phyloP scores from a whole-genome alignment of 2,888 invertebrate genomes.

The Drosophila kambysellisi region DNA sequence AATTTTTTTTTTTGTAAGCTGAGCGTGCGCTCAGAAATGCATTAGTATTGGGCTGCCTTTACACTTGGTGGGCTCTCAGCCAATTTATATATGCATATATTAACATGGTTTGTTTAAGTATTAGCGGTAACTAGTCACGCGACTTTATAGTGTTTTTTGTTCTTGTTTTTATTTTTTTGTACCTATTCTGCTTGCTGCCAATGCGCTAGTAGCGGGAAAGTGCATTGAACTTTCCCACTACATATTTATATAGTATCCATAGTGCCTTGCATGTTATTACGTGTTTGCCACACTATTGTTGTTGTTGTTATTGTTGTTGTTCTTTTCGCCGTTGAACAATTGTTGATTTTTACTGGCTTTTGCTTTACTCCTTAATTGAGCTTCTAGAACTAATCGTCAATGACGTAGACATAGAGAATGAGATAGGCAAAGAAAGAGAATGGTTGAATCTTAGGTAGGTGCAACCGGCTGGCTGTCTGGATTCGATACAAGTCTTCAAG shows the following conservation, averaged over 20 bases:
- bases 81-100: constrained; percentile 11
- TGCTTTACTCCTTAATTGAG: constrained; percentile 58
- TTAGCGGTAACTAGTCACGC: constrained; percentile 59
- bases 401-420: constrained; percentile 15
- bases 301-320: background rate
- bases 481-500: constrained; percentile 18
- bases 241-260: constrained; percentile 23
- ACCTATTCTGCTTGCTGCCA: constrained; percentile 14
- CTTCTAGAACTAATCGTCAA: constrained; percentile 45
- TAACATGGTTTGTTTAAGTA: constrained; percentile 34
- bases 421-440: constrained; percentile 19
- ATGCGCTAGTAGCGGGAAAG: constrained; percentile 56
- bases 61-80: constrained; percentile 8
- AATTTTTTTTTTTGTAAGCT: constrained; percentile 4
- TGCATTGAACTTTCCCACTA: constrained; percentile 54
- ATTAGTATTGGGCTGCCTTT: constrained; percentile 20
- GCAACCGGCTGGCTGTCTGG: constrained; percentile 23
- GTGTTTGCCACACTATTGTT: constrained; percentile 25
- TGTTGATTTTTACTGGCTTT: constrained; percentile 69
- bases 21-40: constrained; percentile 27
- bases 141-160: constrained; percentile 33
- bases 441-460: constrained; percentile 17
- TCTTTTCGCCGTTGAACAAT: constrained; percentile 45
- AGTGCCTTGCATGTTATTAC: constrained; percentile 47
- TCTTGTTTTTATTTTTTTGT: constrained; percentile 2